Percentiles rank a stretch among this genome's conserved stretches.
These are phyloP conservation scores for Selenia dentaria DNA, from an alignment of 2,888 invertebrate species.

Conservation along the genomic window DNA sequence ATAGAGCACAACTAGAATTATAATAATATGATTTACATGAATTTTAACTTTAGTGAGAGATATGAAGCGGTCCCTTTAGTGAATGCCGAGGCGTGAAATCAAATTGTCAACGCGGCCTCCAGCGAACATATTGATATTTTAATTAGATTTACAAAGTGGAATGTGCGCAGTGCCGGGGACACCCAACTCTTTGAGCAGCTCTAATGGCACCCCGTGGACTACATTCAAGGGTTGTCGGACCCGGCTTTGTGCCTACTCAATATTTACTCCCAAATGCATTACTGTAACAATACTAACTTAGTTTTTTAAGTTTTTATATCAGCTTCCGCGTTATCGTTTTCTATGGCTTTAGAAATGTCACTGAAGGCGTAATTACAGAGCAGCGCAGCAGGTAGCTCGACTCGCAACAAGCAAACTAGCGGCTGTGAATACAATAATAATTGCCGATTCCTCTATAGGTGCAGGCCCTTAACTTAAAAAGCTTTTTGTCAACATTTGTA, in stretches of 20 bases:
- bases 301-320: slow-evolving; percentile 80
- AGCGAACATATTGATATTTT: slow-evolving; percentile 84
- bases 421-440: slow-evolving; percentile 64
- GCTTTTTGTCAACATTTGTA: slow-evolving; percentile 41
- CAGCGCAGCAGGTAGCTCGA: slow-evolving; percentile 75
- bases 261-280: slow-evolving; percentile 84
- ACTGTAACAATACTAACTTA: slow-evolving; percentile 80
- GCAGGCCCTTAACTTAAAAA: slow-evolving; percentile 47
- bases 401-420: slow-evolving; percentile 55
- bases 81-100: slow-evolving; percentile 77
- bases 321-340: slow-evolving; percentile 84
- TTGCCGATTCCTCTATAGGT: slow-evolving; percentile 66
- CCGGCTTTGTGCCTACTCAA: slow-evolving; percentile 78
- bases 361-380: slow-evolving; percentile 80
- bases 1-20: too few relatives aligned
- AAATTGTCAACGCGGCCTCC: slow-evolving; percentile 77
- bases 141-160: slow-evolving; percentile 84
- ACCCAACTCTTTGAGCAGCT: slow-evolving; percentile 81
- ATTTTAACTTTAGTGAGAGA: too few relatives aligned
- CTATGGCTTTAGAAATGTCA: slow-evolving; percentile 79
- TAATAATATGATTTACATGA: too few relatives aligned
- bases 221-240: slow-evolving; percentile 78
- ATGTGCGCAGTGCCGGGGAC: slow-evolving; percentile 66
- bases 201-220: slow-evolving; percentile 82
- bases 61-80: slow-evolving; percentile 28